Percentiles rank a stretch among this genome's conserved stretches.
These are phyloP conservation scores for Dermatemys mawii DNA, from an alignment of 2,113 vertebrate genomes.

Conservation along the genomic window DNA sequence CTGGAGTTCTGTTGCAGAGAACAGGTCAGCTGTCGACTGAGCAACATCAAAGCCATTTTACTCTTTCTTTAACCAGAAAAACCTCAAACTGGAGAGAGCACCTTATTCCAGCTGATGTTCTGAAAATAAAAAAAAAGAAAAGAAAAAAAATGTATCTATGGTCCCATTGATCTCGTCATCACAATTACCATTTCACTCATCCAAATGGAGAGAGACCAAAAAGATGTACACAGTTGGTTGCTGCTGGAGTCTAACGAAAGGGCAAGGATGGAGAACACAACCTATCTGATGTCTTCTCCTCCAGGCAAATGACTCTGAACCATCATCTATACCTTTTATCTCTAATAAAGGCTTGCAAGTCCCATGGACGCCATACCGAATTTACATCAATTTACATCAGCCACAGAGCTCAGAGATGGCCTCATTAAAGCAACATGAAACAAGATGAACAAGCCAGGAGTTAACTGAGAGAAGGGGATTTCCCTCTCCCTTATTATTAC, in stretches of 20 bases:
- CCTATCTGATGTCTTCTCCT: not conserved
- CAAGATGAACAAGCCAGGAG: not conserved
- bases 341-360: not conserved
- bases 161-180: not conserved
- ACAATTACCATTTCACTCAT: not conserved
- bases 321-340: not conserved
- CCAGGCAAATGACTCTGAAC: not conserved
- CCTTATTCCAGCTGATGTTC: not conserved
- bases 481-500: not conserved
- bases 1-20: constrained; percentile 80
- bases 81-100: not conserved
- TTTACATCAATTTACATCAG: not conserved
- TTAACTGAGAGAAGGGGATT: not conserved
- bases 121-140: constrained; percentile 16
- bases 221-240: not conserved
- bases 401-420: not conserved
- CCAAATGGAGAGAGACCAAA: not conserved
- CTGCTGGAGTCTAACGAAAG: not conserved
- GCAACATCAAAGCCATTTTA: constrained; percentile 86
- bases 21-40: constrained; percentile 80
- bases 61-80: not conserved
- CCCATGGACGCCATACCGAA: not conserved
- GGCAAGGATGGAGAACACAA: not conserved
- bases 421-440: not conserved
- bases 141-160: not conserved